Conservation (phyloP, 2,888 invertebrate species). For the Ptychoptera contaminata region DNA sequence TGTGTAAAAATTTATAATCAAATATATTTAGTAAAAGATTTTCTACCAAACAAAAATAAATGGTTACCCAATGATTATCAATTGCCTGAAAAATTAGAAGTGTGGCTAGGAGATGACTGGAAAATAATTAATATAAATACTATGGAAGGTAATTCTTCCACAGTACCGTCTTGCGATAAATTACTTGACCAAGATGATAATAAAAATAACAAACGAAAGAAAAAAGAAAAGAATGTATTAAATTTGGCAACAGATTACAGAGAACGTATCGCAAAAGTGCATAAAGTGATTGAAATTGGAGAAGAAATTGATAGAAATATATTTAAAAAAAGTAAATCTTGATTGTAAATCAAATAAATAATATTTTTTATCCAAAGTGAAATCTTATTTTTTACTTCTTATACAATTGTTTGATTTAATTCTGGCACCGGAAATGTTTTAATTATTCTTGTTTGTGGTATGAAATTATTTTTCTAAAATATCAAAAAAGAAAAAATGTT, state of each 20-base stretch:
- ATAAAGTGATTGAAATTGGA: not conserved
- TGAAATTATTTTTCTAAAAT: constrained; percentile 17
- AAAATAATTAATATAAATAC: not conserved
- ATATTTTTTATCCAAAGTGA: too few species aligned
- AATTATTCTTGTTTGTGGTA: constrained; percentile 16
- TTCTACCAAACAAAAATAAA: not conserved
- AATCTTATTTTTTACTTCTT: too few species aligned
- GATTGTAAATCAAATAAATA: too few species aligned
- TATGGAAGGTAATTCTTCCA: not conserved
- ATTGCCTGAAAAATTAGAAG: not conserved
- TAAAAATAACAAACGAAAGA: not conserved
- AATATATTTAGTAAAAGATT: not conserved
- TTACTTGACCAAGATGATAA: not conserved
- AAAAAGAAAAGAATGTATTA: not conserved
- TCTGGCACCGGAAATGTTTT: constrained; percentile 11
- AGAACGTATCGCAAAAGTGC: not conserved
- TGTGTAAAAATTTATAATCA: not conserved
- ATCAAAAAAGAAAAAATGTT: constrained; percentile 1
- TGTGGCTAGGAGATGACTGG: not conserved
- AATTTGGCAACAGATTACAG: not conserved
- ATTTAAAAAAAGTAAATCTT: too few species aligned
- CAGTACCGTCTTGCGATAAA: not conserved
- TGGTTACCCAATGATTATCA: not conserved
- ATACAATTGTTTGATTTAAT: too few species aligned
- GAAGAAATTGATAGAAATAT: not conserved